Base-by-base conservation (phyloP, 2,113 vertebrate species). In the Ardeotis arabs region DNA sequence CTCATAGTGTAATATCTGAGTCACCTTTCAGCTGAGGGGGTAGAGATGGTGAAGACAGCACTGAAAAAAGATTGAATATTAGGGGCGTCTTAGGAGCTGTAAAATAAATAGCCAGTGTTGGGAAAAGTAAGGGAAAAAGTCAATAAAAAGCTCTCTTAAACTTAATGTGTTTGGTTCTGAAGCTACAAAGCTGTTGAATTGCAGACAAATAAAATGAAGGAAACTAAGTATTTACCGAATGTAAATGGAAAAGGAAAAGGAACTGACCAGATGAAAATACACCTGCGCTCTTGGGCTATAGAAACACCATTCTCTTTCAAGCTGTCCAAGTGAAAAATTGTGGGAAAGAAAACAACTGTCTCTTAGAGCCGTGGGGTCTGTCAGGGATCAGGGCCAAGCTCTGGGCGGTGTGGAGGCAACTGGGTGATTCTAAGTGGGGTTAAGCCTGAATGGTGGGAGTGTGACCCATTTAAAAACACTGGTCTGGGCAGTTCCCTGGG, bases 1-100 rank as follows among this genome's bases (percentile, higher is more conserved):
- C 50, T 84, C 58, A 9, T 63, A 72, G 55, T 82, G 52, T 60
- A 83, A 68, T 81, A 41, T 91, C 68, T 70, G 91, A 95, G 95
- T 86, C 79, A 91, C 89, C 53, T 78, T 79, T 83, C 64, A 78
- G 69, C 59, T 45, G 11, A 82, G 27, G 56, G 52, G 49, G 45
- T 58, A 45, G 78, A 76, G 35, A 13, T 74, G 27, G 44, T 67
- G 35, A 78, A 88, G 45, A 23, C 37, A 89, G 55, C 58, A 45
- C 31, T 84, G 73, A 60, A 70, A 81, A 64, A 49, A 45, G 44
- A 49, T 33, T 89, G 12, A 19, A 41, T 85, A 28, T 33, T 50
- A 86, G 27, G 15, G 23, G 12, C 6, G 3, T 25, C 33, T 79
- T 33, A 89, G 69, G 29, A 85, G 22, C 29, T 76, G 27, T 53